Evolutionary conservation across 2,113 vertebrate species (phyloP).

Genomic region (Sorex araneus): DNA sequence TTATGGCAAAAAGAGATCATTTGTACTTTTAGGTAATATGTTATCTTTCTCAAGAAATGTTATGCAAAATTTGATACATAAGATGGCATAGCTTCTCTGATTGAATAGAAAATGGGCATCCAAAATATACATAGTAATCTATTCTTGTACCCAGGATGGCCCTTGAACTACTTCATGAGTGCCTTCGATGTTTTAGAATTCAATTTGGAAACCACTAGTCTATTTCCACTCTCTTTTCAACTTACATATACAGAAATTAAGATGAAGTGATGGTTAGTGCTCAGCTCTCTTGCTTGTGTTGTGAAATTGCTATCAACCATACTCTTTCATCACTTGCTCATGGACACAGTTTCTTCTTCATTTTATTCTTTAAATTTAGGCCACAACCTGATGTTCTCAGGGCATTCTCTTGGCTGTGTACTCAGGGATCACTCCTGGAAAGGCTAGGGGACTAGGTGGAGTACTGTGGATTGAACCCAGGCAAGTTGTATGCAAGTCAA

Average conservation of each 20-base stretch:
- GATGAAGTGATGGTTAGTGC: not conserved
- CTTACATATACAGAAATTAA: not conserved
- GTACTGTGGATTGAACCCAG: no score
- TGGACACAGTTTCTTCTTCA: no score
- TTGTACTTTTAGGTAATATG: not conserved
- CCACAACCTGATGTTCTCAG: no score
- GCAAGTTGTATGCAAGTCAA: no score
- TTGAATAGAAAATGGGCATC: not conserved
- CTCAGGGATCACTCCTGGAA: no score
- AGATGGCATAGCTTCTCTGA: not conserved
- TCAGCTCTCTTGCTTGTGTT: not conserved
- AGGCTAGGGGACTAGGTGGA: no score
- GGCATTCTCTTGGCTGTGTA: no score
- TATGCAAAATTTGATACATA: not conserved
- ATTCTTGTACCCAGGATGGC: not conserved
- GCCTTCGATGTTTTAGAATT: not conserved
- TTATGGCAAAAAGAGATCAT: not conserved
- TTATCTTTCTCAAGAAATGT: not conserved
- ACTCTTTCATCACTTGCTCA: not conserved
- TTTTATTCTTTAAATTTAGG: no score
- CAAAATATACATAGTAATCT: not conserved
- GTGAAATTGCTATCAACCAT: not conserved
- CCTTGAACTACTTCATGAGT: not conserved
- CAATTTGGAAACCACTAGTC: not conserved
- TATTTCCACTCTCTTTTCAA: not conserved